Evolutionary conservation across 2,797 vertebrate genomes (phyloP), one percentile per base, ranked within the genome.

Genomic region (Cuculus canorus): DNA sequence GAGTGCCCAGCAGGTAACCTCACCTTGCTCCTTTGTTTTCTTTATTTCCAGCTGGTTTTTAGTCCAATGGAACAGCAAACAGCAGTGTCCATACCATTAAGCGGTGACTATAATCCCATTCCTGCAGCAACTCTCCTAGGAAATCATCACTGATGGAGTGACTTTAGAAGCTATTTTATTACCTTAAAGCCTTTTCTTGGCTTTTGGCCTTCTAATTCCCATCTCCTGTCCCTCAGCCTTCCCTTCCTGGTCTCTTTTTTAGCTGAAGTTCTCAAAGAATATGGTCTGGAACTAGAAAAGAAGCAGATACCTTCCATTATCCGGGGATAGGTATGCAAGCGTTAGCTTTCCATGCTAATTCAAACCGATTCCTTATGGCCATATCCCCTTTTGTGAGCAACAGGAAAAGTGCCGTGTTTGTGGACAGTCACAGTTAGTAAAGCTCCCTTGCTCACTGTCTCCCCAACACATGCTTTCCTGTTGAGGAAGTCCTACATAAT

Each of bases 1-100:
- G 98, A 99, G 59, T 99, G 99, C 91, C 98, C 98, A 27, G 86
- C 80, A 88, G 99, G 99, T 99, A 82, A 96, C 48, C 3, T 2
- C 3, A 10, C 6, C 10, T 1, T 17, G 18, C 11, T 32, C 24
- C 7, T 56, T 47, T 47, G 12, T 39, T 64, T 54, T 48, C n/a
- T 10, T n/a, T 4, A 2, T 81, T 70, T 57, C n/a, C 53, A 57
- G 25, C 17, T 19, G 5, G 59, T 39, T 73, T 45, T 33, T 41
- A 75, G 33, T 33, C 41, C 15, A 21, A 4, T 25, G 23, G 65
- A 73, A 28, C 8, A 14, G 33, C 9, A 19, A 18, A 8, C 75
- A 43, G 32, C 33, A 32, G 73, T 22, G 77, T 33, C 59, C 11
- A 7, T 17, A n/a, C 32, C 7, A 4, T 60, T 59, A 47, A 17